Evolutionary conservation across 2,797 vertebrate genomes (phyloP).

Genomic region (Pseudocheirus occidentalis): DNA sequence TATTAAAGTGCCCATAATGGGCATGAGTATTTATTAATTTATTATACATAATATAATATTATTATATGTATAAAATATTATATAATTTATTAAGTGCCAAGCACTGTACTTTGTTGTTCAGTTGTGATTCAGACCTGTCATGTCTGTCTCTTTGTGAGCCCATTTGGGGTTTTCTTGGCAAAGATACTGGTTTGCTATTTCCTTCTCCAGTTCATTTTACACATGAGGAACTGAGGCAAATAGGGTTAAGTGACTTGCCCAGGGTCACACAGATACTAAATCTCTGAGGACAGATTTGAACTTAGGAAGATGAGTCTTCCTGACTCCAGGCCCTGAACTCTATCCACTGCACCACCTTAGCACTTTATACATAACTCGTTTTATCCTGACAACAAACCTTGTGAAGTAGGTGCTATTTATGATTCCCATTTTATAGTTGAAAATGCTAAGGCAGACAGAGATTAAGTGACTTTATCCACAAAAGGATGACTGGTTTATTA

Average conservation of each 20-base stretch:
- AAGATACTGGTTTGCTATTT: background rate
- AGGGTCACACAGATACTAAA: background rate
- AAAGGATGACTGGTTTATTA: background rate
- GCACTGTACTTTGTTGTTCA: background rate
- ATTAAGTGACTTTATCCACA: background rate
- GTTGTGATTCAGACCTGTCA: background rate
- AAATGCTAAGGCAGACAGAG: background rate
- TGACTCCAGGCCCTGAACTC: background rate
- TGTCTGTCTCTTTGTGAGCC: background rate
- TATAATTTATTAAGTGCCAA: background rate
- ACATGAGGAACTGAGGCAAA: background rate
- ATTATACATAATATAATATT: too few species aligned
- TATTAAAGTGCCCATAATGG: constrained; percentile 32
- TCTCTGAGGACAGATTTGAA: background rate
- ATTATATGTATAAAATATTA: too few species aligned
- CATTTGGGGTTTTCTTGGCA: background rate
- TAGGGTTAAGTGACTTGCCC: background rate
- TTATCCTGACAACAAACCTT: background rate
- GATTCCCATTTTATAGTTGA: background rate
- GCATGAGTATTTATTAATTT: background rate
- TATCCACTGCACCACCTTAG: background rate
- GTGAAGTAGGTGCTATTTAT: background rate
- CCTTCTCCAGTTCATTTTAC: background rate
- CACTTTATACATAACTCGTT: background rate
- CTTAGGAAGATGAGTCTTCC: background rate